Evolutionary conservation across 1,140 invertebrate species (phyloP), one percentile per base, ranked within the genome.

Genomic region (Harpegnathos saltator): DNA sequence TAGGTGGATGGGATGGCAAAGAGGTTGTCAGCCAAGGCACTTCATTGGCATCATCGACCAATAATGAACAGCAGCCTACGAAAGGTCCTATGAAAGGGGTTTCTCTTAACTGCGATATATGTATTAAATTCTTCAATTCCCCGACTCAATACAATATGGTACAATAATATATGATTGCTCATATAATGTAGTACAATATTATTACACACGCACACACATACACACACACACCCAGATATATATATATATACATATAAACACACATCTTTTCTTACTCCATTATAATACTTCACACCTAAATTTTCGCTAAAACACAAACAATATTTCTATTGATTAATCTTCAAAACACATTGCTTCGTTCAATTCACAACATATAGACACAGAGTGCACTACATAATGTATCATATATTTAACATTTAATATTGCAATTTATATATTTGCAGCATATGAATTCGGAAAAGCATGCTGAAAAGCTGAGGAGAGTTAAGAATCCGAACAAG

Each of bases 91-190:
- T 73, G 29, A 93, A 92, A 83, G 81, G 84, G 29, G 84, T 89
- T 22, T 74, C 80, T 3, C 88, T 93, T 2, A 89, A 91, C 1
- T 94, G 94, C 63, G 87, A 91, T 7, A 19, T 88, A 56, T 94
- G 94, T 89, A 94, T 93, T 68, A 94, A 94, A 86, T 93, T 93
- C 85, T 94, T 94, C 85, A 94, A 94, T 83, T 94, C 94, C 1
- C 82, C 91, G 22, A 84, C 89, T 33, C 94, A 94, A 82, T 92
- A 93, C n/a, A 90, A 92, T 52, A 91, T 92, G 92, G 94, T 94
- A 92, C 78, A 90, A 85, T 84, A 88, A 77, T 68, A 26, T 77
- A 65, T 80, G 48, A 58, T 44, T 78, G 26, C n/a, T 65, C 69
- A 48, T 65, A 81, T 61, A 54, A 84, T 83, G 58, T 59, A 54